phyloP scores from a whole-genome alignment of 2,113 vertebrate species.

The Gobio gobio region DNA sequence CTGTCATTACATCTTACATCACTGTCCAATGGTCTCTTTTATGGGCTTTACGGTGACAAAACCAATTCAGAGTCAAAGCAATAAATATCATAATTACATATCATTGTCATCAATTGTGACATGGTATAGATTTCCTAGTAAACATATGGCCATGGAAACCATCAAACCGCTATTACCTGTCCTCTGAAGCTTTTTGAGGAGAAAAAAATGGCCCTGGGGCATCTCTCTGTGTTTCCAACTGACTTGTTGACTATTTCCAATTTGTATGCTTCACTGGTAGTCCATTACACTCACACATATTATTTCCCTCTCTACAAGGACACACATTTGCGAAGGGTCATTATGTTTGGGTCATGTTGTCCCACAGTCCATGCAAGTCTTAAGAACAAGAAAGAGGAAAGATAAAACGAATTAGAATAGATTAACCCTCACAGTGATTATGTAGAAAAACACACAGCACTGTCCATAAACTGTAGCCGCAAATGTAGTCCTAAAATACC shows the following conservation, averaged over 20 bases:
- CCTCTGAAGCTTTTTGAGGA: slow-evolving; percentile 38
- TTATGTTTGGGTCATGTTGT: background rate
- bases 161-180: slow-evolving; percentile 40
- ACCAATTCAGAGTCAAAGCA: background rate
- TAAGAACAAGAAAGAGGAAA: background rate
- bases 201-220: slow-evolving; percentile 32
- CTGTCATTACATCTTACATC: background rate
- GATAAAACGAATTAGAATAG: background rate
- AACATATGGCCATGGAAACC: slow-evolving; percentile 56
- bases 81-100: slow-evolving; percentile 39
- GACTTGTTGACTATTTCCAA: slow-evolving; percentile 55
- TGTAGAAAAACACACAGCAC: background rate
- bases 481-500: background rate
- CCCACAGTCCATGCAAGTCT: background rate
- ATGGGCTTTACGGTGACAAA: background rate
- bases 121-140: slow-evolving; percentile 53
- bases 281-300: slow-evolving; percentile 16
- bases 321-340: background rate
- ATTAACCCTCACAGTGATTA: background rate
- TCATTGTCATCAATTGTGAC: slow-evolving; percentile 49
- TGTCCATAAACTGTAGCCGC: background rate
- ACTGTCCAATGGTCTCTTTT: background rate
- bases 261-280: slow-evolving; percentile 46
- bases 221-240: slow-evolving; percentile 49
- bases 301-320: background rate